Evolutionary conservation across 2,888 invertebrate genomes (phyloP).

Genomic region (Pilophorus perplexus): DNA sequence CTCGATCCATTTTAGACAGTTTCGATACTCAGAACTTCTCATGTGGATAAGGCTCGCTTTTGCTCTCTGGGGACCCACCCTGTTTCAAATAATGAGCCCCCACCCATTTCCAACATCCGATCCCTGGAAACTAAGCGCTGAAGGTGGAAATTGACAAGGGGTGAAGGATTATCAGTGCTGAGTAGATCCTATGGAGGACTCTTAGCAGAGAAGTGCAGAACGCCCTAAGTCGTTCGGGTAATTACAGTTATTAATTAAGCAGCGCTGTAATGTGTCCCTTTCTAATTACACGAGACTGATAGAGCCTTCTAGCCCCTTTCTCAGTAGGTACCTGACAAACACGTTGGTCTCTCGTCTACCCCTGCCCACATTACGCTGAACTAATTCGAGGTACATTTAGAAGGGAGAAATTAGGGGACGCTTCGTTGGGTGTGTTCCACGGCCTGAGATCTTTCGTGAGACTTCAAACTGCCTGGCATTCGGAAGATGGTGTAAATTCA

Average conservation of each 20-base stretch:
- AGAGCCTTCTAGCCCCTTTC: conserved; percentile 5
- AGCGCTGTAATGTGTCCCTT: conserved; percentile 15
- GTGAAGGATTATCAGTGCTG: conserved; percentile 1
- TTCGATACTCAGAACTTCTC: too few relatives aligned
- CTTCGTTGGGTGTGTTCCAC: too few relatives aligned
- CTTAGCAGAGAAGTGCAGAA: background rate
- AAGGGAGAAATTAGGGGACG: conserved; percentile 5
- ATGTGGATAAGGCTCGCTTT: too few relatives aligned
- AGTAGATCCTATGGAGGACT: background rate
- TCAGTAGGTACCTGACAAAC: background rate
- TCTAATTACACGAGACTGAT: conserved; percentile 10
- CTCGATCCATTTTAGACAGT: too few relatives aligned
- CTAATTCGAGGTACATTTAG: conserved; percentile 15
- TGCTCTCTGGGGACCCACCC: too few relatives aligned
- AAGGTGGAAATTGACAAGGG: background rate
- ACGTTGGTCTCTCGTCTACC: too few relatives aligned
- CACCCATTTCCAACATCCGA: too few relatives aligned
- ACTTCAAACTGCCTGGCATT: too few relatives aligned
- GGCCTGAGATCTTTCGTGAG: too few relatives aligned
- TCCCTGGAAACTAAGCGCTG: too few relatives aligned
- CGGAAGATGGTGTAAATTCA: too few relatives aligned
- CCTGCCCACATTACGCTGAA: conserved; percentile 7
- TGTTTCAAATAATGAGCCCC: too few relatives aligned
- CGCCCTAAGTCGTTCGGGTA: conserved; percentile 1
- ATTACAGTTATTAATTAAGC: conserved; percentile 15